These are phyloP conservation scores for Eristalinus aeneus DNA, from an alignment of 2,888 invertebrate genomes.

Conservation along the genomic window DNA sequence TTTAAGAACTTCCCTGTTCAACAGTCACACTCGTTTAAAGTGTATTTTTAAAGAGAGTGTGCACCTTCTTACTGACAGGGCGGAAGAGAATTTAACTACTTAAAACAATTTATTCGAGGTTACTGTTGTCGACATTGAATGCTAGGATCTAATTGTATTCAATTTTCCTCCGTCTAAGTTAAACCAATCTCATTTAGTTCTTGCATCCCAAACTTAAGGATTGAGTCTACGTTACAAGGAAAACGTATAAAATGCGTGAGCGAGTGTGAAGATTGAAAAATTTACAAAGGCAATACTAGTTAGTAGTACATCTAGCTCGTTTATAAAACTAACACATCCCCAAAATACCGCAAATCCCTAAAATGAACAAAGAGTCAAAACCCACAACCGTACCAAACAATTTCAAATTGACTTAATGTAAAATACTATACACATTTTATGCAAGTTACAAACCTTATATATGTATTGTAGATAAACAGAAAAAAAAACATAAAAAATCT, in stretches of 20 bases:
- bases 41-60: too few relatives aligned
- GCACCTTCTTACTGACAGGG: too few relatives aligned
- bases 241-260: slow-evolving; percentile 22
- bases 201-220: neutral
- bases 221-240: neutral
- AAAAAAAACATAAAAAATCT: slow-evolving; percentile 6
- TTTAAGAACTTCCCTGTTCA: too few relatives aligned
- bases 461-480: slow-evolving; percentile 17
- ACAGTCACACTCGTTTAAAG: too few relatives aligned
- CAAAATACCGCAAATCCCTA: neutral
- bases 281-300: slow-evolving; percentile 46
- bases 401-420: slow-evolving; percentile 38
- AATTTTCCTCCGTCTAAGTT: too few relatives aligned
- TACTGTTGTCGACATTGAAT: too few relatives aligned
- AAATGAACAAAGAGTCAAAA: slow-evolving; percentile 28
- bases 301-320: slow-evolving; percentile 21
- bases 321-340: slow-evolving; percentile 6
- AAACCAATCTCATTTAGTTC: too few relatives aligned
- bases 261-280: slow-evolving; percentile 13
- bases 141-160: too few relatives aligned
- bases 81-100: too few relatives aligned
- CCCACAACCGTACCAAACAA: slow-evolving; percentile 64
- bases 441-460: slow-evolving; percentile 44
- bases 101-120: too few relatives aligned
- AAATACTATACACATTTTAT: slow-evolving; percentile 70